Evolutionary conservation across 2,888 invertebrate genomes (phyloP), one percentile per base, ranked within the genome.

Genomic region (Andrena hattorfiana): DNA sequence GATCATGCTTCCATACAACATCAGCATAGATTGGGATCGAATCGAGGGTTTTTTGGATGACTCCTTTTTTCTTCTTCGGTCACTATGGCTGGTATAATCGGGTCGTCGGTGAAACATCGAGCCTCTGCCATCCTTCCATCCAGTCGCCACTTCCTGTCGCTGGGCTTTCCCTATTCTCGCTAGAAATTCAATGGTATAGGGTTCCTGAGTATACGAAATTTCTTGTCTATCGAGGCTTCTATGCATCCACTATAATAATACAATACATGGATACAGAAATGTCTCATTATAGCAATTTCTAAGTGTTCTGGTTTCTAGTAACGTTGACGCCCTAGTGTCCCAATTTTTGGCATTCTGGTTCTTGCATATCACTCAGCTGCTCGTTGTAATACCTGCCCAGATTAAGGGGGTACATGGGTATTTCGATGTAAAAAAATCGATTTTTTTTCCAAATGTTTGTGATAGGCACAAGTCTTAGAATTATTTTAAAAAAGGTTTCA

Each of bases 11-110:
- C 88, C 81, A 88, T 86, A 75, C 81, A 69, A 85, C 87, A 90
- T 92, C 90, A 91, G 81, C 90, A 89, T 91, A 91, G 90, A 91
- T 92, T 86, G 84, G 68, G 60, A 91, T 92, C 89, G 78, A 70
- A 87, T 87, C 83, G 59, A 77, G 62, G 73, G 23, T 84, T 87
- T 90, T 88, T 89, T 81, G 76, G 84, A 89, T 88, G 83, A 86
- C 83, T 87, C 82, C 81, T 88, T 90, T 86, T 78, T 72, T 73
- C 73, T 80, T 84, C 71, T 64, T 78, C 80, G 64, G 75, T 70
- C 81, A 78, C 77, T 77, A 84, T 82, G 85, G 68, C 66, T 77
- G 56, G 79, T 70, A 88, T 88, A 88, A 88, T 83, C 83, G 54
- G 78, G 77, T 87, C 83, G 81, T 62, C 54, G 72, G 62, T 73